phyloP scores from a whole-genome alignment of 2,888 invertebrate species.

The Trichogramma evanescens region DNA sequence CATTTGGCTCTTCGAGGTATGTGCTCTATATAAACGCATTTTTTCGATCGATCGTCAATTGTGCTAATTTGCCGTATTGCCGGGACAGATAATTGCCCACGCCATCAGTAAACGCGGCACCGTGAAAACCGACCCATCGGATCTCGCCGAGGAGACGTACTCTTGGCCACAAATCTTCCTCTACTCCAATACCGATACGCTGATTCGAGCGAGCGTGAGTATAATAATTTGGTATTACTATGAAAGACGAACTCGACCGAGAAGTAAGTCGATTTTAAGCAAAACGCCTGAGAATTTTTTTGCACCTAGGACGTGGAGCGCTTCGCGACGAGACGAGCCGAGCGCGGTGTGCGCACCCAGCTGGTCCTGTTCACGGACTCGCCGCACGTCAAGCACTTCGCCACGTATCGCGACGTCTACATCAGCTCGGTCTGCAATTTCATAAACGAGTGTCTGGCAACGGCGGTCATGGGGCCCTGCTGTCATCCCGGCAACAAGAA shows the following conservation, averaged over 20 bases:
- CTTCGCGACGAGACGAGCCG: slow-evolving; percentile 55
- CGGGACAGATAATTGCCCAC: slow-evolving; percentile 37
- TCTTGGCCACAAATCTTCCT: slow-evolving; percentile 66
- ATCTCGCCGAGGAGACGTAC: slow-evolving; percentile 54
- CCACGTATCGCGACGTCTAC: slow-evolving; percentile 57
- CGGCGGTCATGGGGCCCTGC: neutral
- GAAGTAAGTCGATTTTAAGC: neutral
- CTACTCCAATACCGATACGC: slow-evolving; percentile 63
- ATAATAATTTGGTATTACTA: neutral
- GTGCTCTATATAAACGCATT: neutral
- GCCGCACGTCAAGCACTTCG: slow-evolving; percentile 68
- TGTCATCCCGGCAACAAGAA: neutral
- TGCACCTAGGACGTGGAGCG: slow-evolving; percentile 57
- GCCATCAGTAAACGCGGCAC: slow-evolving; percentile 38
- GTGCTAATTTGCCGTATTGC: neutral
- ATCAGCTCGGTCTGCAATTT: slow-evolving; percentile 56
- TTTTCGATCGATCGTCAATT: neutral
- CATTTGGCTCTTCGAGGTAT: slow-evolving; percentile 57
- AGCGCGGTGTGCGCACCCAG: slow-evolving; percentile 57
- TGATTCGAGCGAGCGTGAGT: slow-evolving; percentile 57
- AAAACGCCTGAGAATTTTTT: neutral
- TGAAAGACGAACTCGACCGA: neutral
- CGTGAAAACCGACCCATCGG: slow-evolving; percentile 54
- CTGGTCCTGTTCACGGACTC: slow-evolving; percentile 63
- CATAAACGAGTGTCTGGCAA: slow-evolving; percentile 53